Evolutionary conservation across 2,888 invertebrate genomes (phyloP), one percentile per base, ranked within the genome.

Genomic region (Dorcus parallelipipedus): DNA sequence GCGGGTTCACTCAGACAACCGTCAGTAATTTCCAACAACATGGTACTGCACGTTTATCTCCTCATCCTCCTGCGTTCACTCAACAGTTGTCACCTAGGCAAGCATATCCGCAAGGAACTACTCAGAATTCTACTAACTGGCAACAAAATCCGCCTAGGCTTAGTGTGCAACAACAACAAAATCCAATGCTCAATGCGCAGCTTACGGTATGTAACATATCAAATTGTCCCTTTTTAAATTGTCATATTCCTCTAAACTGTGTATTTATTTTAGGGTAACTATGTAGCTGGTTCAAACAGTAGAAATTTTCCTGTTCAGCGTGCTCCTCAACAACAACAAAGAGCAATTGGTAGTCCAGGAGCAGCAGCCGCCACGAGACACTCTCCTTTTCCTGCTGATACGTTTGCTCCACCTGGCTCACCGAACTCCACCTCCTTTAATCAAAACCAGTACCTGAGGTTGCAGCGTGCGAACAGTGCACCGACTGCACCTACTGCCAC

Each of bases 101-200:
- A 61, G 68, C 68, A 10, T 76, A 74, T 61, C 69, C 73, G 4
- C 75, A 75, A 63, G 68, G 64, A 10, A 68, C 64, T 49, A 66
- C 67, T 26, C 69, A 69, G 50, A 67, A 64, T 52, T 33, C 26
- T 33, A 52, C 68, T 14, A 69, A 69, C 14, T 45, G 78, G 72
- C 77, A 77, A 61, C 79, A 79, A 65, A 84, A 76, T 69, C 80
- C 65, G 69, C 78, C 77, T 58, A 83, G 87, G 76, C 81, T 90
- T 68, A 84, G 85, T 57, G 81, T 87, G 59, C 88, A 89, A 71
- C 89, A 89, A 77, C 88, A 83, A 68, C 89, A 93, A 78, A 93
- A 94, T 80, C 92, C 94, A 38, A 93, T 95, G 93, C 83, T 95
- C 71, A 91, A 89, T 80, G 90, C 91, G 68, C 92, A 92, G 78